Evolutionary conservation across 2,888 invertebrate genomes (phyloP), one percentile per base, ranked within the genome.

Genomic region (Drosophila anomalata): DNA sequence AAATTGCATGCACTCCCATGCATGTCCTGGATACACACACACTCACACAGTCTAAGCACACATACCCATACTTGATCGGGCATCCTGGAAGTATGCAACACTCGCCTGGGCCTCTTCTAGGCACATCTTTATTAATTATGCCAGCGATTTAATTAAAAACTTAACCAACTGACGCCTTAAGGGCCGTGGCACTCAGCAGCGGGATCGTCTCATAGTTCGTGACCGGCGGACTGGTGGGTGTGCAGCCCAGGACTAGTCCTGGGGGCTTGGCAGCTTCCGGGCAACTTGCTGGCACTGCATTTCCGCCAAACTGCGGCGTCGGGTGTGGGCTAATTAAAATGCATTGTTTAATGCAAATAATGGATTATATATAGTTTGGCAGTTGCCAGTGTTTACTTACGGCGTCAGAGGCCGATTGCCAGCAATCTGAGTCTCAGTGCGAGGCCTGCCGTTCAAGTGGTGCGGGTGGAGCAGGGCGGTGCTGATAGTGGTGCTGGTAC

Each of bases 261-360:
- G 26, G 22, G 22, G 55, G 73, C 31, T 31, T 46, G 22, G 48
- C 57, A 24, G 8, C 69, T 26, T 55, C 41, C 63, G 51, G 53
- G 56, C 89, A 87, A 12, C 42, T 36, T 42, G 52, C 56, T 50
- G 51, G 41, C 39, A 44, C 52, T 44, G 62, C 65, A 52, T 53
- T 65, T 36, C 57, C 44, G 46, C 50, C 61, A 14, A 17, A 60
- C 61, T 2, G n/a, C n/a, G 41, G 22, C 55, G 36, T 54, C 60
- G 70, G 52, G 62, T 61, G 66, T 65, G 68, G 71, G 78, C 82
- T 83, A 83, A 83, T 83, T 83, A 83, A 88, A 83, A 79, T 83
- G 81, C 71, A 88, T 74, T 85, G 79, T 79, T 63, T 65, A 52
- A 48, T 51, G 41, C 50, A 61, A 76, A 61, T 75, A 59, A 58